A percentile compares a stretch with the other conserved stretches of the same genome.
These are phyloP conservation scores for Ambastaia sidthimunki DNA, from an alignment of 2,797 vertebrate genomes.

Conservation along the genomic window DNA sequence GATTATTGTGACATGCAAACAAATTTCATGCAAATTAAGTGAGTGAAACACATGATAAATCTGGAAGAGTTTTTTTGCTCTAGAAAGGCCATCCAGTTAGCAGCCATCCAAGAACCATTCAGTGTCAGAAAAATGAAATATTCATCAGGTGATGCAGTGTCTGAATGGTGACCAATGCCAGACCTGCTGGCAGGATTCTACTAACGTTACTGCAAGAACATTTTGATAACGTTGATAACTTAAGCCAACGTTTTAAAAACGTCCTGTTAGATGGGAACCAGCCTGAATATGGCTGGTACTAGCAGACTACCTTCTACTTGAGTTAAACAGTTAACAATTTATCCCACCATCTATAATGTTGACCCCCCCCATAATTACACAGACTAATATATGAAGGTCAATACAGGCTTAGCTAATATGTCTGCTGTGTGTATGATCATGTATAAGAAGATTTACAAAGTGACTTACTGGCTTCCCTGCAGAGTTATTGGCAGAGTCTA, in stretches of 20 bases:
- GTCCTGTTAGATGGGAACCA: background rate
- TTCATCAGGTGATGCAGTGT: slow-evolving; percentile 16
- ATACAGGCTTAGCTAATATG: slow-evolving; percentile 2
- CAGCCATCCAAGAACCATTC: slow-evolving; percentile 20
- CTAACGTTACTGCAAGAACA: no score
- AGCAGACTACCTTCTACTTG: slow-evolving; percentile 8
- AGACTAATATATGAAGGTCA: slow-evolving; percentile 11
- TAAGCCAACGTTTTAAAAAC: no score
- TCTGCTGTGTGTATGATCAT: slow-evolving; percentile 12
- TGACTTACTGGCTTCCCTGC: background rate
- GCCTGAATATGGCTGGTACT: background rate
- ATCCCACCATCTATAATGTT: slow-evolving; percentile 11
- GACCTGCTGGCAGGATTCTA: slow-evolving; percentile 5
- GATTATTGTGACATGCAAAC: slow-evolving; percentile 17
- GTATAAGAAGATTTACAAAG: slow-evolving; percentile 8
- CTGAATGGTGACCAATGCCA: background rate
- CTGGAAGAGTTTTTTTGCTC: slow-evolving; percentile 8
- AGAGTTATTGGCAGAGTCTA: background rate
- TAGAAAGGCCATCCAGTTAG: slow-evolving; percentile 40
- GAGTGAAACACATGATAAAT: slow-evolving; percentile 1
- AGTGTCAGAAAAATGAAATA: slow-evolving; percentile 28
- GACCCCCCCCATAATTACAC: slow-evolving; percentile 10
- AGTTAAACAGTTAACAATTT: slow-evolving; percentile 25
- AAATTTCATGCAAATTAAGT: slow-evolving; percentile 30
- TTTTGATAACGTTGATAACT: no score